Evolutionary conservation across 2,113 vertebrate species (phyloP), one percentile per base, ranked within the genome.

Genomic region (Gopherus evgoodei): DNA sequence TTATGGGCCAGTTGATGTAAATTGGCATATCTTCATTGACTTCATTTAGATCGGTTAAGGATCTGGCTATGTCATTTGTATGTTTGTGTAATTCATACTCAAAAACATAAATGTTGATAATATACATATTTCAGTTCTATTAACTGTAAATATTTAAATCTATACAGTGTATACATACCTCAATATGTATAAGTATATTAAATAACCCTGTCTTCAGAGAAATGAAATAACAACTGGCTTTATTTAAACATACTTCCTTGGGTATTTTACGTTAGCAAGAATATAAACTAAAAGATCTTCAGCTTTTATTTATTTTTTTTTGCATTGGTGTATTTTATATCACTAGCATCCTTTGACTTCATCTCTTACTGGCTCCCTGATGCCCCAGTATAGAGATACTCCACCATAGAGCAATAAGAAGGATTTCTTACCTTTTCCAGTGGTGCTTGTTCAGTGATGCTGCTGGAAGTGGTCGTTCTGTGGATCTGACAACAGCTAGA

Each of bases 401-500:
- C 21, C 21, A 47, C 11, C 25, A 83, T 3, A 47, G 38, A 21
- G 13, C 84, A 84, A 92, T 86, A 83, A 95, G 31, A 85, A 94
- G 0, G 76, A 90, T 42, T 38, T 89, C 97, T 96, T 87, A 97
- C 97, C 96, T 11, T 95, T 24, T n/a, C 3, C 78, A 42, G 83
- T 2, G 87, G 1, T 24, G 84, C 47, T 38, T 91, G 21, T 19
- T 44, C 84, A 81, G 86, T 65, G 93, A 89, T 87, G 95, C 87
- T 85, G 92, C 84, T 54, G 75, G 53, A 31, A 24, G 86, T 87
- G 35, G 79, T 83, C 42, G 53, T 47, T 42, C 81, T 85, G 47
- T 95, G 2, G 92, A 69, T 95, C 89, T 69, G 96, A 81, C 96
- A 93, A 95, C 93, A 91, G 29, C 91, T 4, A 78, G 93, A 90